phyloP scores from a whole-genome alignment of 64 coral and sea anemone species.

The Trachythela sp. region DNA sequence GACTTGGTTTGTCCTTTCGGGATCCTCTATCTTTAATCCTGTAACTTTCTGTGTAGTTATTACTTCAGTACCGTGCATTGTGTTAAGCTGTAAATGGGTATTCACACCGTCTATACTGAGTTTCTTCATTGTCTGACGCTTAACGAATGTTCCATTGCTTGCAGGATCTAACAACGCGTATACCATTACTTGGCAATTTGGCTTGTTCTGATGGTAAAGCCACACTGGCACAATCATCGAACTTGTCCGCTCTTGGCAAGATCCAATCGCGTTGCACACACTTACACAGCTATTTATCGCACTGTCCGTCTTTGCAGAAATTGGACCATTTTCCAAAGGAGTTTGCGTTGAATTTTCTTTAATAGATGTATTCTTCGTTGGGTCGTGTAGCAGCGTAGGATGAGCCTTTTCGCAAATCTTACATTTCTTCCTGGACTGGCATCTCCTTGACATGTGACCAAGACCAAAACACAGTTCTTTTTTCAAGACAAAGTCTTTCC shows the following conservation, averaged over 20 bases:
- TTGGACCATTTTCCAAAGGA: too few species aligned
- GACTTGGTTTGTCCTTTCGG: background rate
- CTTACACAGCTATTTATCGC: background rate
- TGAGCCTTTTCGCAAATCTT: background rate
- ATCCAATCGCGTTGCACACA: background rate
- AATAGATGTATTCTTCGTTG: background rate
- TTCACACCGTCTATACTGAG: background rate
- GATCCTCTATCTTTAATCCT: background rate
- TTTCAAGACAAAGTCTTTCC: slow-evolving; percentile 10
- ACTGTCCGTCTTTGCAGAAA: background rate
- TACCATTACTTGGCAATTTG: background rate
- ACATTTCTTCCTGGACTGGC: slow-evolving; percentile 22
- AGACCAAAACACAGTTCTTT: slow-evolving; percentile 16
- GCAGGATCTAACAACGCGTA: background rate
- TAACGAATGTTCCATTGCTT: background rate
- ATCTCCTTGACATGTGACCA: slow-evolving; percentile 37
- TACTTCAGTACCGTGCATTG: background rate
- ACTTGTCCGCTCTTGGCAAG: background rate
- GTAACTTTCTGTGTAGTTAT: background rate
- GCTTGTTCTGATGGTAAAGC: background rate
- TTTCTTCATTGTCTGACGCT: background rate
- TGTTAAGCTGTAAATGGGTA: background rate
- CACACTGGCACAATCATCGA: slow-evolving; percentile 14
- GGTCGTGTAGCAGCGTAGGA: slow-evolving; percentile 15
- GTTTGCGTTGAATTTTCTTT: background rate